Percentiles rank a stretch among this genome's conserved stretches.
phyloP scores from a whole-genome alignment of 2,797 vertebrate species.

The Pipistrellus pipistrellus region DNA sequence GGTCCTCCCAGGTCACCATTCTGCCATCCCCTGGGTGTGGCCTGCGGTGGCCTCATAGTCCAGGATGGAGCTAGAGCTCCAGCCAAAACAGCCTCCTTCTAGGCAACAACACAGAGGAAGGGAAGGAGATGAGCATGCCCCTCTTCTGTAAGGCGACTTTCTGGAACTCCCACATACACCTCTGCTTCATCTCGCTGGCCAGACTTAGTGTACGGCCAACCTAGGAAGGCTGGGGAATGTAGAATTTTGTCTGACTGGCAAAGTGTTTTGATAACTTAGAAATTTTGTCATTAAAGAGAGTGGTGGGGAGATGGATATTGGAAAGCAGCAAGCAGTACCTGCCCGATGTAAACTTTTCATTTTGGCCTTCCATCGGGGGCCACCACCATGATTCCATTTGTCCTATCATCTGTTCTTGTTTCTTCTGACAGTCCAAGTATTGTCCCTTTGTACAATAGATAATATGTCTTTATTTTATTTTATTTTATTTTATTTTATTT shows the following conservation, averaged over 20 bases:
- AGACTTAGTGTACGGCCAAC: not conserved
- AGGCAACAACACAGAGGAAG: fast-evolving
- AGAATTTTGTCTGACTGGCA: not conserved
- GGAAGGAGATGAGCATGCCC: not conserved
- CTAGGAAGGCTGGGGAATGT: not conserved
- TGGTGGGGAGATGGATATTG: not conserved
- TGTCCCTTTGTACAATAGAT: not conserved
- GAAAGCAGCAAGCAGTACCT: not conserved
- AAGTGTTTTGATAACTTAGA: not conserved
- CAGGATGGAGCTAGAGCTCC: not conserved
- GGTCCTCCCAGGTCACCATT: not conserved
- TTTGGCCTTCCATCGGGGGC: not conserved
- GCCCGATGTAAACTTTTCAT: not conserved
- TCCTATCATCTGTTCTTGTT: not conserved
- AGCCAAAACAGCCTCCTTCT: not conserved
- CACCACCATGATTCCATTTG: not conserved
- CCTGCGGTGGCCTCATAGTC: not conserved
- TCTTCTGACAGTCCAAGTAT: not conserved
- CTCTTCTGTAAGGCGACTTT: not conserved
- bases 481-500: too few relatives aligned
- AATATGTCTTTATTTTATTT: not conserved
- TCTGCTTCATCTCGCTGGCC: not conserved
- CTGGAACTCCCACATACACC: not conserved
- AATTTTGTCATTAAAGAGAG: not conserved
- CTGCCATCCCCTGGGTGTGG: not conserved